Percentiles rank a stretch among this genome's conserved stretches.
Evolutionary conservation across 2,797 vertebrate genomes (phyloP).

Genomic region (Tokudaia tokunoshimensis): DNA sequence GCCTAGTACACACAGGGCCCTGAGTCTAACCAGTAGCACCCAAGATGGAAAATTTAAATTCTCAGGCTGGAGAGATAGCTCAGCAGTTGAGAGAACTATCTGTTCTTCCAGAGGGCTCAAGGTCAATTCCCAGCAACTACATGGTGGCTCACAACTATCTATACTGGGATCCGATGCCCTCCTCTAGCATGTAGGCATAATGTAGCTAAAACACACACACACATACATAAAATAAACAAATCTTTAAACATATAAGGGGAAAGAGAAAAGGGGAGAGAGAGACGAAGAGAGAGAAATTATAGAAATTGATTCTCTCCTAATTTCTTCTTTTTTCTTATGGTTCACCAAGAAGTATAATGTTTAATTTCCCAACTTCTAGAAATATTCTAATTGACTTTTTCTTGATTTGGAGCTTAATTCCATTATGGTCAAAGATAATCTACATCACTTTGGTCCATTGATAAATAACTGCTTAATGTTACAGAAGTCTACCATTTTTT

Average conservation of each 20-base stretch:
- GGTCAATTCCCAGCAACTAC: not conserved
- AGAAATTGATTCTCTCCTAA: not conserved
- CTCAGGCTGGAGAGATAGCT: not conserved
- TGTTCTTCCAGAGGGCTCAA: not conserved
- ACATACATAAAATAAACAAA: not conserved
- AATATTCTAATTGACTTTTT: not conserved
- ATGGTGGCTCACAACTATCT: not conserved
- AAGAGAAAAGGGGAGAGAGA: no score
- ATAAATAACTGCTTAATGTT: not conserved
- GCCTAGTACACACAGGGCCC: no score
- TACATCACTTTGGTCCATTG: not conserved
- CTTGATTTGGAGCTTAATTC: not conserved
- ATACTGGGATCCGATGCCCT: not conserved
- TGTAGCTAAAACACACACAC: not conserved
- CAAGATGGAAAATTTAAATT: not conserved
- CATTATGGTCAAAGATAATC: not conserved
- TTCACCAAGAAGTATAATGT: not conserved
- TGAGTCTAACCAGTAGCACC: not conserved
- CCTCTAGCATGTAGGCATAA: not conserved
- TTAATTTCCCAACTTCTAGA: not conserved
- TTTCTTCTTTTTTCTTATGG: not conserved
- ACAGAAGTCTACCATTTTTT: not conserved
- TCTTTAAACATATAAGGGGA: not conserved
- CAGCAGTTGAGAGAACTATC: not conserved
- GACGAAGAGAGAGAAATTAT: not conserved